Evolutionary conservation across 2,113 vertebrate genomes (phyloP).

Genomic region (Rhagologus leucostigma): DNA sequence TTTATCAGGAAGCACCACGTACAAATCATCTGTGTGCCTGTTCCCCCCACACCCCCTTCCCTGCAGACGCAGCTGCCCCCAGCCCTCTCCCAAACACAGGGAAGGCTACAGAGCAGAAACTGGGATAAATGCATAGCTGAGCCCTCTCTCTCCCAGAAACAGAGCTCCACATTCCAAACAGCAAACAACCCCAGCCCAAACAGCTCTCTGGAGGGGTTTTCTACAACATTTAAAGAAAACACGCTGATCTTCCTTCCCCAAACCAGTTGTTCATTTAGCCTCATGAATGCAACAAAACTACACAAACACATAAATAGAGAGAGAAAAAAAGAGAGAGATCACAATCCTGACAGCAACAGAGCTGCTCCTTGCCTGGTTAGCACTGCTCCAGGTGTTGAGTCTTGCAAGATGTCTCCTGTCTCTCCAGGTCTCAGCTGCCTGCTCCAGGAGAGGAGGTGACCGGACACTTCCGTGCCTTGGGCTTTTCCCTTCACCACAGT

Average conservation of each 20-base stretch:
- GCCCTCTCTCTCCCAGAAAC: background rate
- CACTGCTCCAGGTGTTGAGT: constrained; percentile 6
- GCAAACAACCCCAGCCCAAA: background rate
- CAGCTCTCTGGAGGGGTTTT: background rate
- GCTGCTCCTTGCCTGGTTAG: constrained; percentile 57
- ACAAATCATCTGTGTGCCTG: background rate
- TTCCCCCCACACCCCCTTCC: background rate
- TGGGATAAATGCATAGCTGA: background rate
- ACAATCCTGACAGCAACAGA: background rate
- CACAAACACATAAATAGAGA: background rate
- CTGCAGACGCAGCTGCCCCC: background rate
- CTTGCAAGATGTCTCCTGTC: constrained; percentile 36
- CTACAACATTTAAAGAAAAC: background rate
- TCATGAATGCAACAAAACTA: background rate
- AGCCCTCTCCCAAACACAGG: background rate
- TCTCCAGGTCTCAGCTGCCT: background rate
- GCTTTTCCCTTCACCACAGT: background rate
- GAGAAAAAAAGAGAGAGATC: background rate
- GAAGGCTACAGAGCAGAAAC: background rate
- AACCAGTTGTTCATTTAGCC: background rate
- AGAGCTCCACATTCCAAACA: background rate
- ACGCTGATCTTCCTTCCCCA: background rate
- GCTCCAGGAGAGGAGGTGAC: background rate
- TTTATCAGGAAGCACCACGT: background rate
- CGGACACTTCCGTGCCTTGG: background rate